These are phyloP conservation scores for Cyrtodaria siliqua DNA, from an alignment of 2,888 invertebrate species.

Conservation along the genomic window DNA sequence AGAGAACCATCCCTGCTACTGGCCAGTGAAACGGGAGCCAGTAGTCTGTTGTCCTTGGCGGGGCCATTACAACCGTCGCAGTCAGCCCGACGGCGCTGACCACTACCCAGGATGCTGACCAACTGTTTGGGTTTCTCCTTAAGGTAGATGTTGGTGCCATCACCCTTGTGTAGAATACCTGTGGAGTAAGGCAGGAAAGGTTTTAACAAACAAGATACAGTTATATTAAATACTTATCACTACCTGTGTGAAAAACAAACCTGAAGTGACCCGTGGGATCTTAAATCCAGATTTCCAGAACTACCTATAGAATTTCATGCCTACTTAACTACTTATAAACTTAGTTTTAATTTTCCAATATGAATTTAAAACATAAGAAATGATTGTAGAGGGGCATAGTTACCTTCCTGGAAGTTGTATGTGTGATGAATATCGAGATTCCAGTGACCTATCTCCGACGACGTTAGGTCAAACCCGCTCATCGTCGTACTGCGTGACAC, in stretches of 20 bases:
- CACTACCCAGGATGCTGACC: conserved; percentile 88
- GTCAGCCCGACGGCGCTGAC: conserved; percentile 92
- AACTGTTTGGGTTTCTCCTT: conserved; percentile 95
- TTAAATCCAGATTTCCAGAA: too few relatives aligned
- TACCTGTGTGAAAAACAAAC: too few relatives aligned
- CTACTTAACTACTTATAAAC: too few relatives aligned
- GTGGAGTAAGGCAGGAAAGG: neutral
- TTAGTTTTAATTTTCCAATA: too few relatives aligned
- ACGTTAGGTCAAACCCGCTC: conserved; percentile 98
- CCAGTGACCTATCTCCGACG: conserved; percentile 99
- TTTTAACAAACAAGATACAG: too few relatives aligned
- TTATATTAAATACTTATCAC: too few relatives aligned
- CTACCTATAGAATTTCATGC: too few relatives aligned
- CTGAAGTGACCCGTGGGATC: too few relatives aligned
- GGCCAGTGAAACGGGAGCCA: conserved; percentile 97
- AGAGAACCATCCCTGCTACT: conserved; percentile 98
- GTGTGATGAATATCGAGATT: conserved; percentile 99
- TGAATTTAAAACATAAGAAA: too few relatives aligned
- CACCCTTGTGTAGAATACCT: conserved; percentile 97
- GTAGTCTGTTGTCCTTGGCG: conserved; percentile 89
- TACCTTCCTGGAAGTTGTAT: conserved; percentile 99
- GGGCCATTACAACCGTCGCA: conserved; percentile 91
- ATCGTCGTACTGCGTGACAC: conserved; percentile 97
- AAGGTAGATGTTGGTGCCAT: conserved; percentile 97
- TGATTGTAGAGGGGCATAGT: too few relatives aligned